Evolutionary conservation across 2,113 vertebrate species (phyloP).

Genomic region (Platichthys flesus): DNA sequence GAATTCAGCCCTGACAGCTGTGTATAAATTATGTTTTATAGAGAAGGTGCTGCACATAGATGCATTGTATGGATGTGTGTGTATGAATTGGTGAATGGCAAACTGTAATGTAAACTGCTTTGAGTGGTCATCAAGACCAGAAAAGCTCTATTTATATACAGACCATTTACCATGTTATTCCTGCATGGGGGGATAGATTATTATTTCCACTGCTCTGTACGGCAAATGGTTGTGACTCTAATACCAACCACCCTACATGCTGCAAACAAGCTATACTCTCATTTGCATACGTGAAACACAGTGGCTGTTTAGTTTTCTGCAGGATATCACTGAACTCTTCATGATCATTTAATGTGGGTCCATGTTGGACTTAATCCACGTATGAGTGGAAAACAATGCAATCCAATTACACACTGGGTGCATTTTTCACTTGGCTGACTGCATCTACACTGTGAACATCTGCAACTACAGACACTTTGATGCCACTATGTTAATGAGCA

Average conservation of each 20-base stretch:
- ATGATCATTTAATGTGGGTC: neutral
- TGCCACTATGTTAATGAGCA: constrained; percentile 33
- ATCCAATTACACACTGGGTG: neutral
- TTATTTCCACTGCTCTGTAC: constrained; percentile 34
- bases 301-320: neutral
- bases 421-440: constrained; percentile 5
- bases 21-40: no score
- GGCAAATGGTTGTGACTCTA: constrained; percentile 9
- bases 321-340: neutral
- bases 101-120: no score
- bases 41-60: no score
- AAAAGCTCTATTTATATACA: no score
- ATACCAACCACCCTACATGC: neutral
- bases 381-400: neutral
- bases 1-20: no score
- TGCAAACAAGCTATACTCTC: neutral
- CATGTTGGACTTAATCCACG: neutral
- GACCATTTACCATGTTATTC: neutral
- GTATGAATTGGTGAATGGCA: no score
- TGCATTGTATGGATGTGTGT: no score
- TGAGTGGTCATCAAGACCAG: no score
- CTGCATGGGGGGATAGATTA: constrained; percentile 16
- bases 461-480: constrained; percentile 34
- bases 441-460: constrained; percentile 1
- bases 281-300: neutral